Percentiles rank a stretch among this genome's conserved stretches.
Evolutionary conservation across 2,113 vertebrate genomes (phyloP).

Genomic region (Etia nguti): DNA sequence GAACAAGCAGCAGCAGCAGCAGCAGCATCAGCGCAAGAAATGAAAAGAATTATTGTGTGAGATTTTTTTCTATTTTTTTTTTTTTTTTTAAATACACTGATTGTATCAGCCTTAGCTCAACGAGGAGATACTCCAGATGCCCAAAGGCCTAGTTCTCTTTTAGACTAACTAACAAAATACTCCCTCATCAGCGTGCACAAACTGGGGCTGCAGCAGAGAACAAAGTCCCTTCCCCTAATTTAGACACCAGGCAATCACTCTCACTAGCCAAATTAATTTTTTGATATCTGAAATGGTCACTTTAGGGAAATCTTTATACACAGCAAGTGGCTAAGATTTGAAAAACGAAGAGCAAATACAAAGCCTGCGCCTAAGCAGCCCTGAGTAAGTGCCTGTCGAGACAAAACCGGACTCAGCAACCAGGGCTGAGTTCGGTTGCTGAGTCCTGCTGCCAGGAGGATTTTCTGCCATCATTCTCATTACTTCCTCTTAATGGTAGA

Average conservation of each 20-base stretch:
- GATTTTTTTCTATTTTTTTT: neutral
- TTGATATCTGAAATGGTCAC: slow-evolving; percentile 22
- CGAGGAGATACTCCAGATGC: neutral
- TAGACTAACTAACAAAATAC: neutral
- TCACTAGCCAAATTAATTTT: slow-evolving; percentile 18
- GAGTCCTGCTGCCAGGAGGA: neutral
- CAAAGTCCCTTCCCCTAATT: slow-evolving; percentile 15
- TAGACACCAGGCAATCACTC: slow-evolving; percentile 5
- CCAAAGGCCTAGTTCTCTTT: slow-evolving; percentile 37
- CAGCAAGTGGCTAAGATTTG: slow-evolving; percentile 2
- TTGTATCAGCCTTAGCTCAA: slow-evolving; percentile 7
- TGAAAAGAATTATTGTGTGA: neutral
- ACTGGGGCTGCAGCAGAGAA: slow-evolving; percentile 21
- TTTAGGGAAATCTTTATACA: slow-evolving; percentile 19
- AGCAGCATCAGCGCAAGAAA: neutral
- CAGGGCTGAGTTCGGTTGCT: neutral
- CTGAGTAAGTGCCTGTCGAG: slow-evolving; percentile 20
- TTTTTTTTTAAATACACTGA: neutral
- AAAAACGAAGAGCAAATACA: slow-evolving; percentile 15
- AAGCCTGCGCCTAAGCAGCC: slow-evolving; percentile 5
- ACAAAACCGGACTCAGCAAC: slow-evolving; percentile 11
- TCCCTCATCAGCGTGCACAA: slow-evolving; percentile 6
- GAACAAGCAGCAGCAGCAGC: neutral
- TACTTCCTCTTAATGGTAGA: neutral
- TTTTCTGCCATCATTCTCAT: neutral